Base-by-base conservation (phyloP, 1,140 invertebrate species). In the Campoletis sonorensis region DNA sequence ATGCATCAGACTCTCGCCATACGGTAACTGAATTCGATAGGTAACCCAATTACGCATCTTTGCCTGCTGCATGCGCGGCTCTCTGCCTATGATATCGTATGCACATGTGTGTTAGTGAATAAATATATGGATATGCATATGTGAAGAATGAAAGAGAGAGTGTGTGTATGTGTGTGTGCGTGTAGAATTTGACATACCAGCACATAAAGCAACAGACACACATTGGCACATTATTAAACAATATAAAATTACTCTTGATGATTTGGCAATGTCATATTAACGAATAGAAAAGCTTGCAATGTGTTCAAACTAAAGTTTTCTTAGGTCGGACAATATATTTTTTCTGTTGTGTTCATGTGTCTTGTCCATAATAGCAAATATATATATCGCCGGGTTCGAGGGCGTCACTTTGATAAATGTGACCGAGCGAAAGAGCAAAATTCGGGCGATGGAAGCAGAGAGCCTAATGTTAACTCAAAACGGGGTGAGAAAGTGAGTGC, bases 1-100 rank as follows among this genome's bases (percentile, higher is more conserved):
- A 89, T 90, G 89, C 89, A 89, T 88, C 87, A 89, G 88, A 90
- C 87, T 89, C 87, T 89, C 87, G 87, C 88, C 88, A 89, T 88
- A 84, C 86, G 85, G 87, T 90, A 90, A 89, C 88, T 88, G 86
- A 90, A 89, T 90, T 90, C 89, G 88, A 89, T 90, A 86, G 84
- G 84, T 89, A 88, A 89, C 87, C 84, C 85, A 89, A 90, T 90
- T 89, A 90, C 86, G 86, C 83, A 90, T 90, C 88, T 90, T 90
- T 90, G 87, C 88, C 85, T 76, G 85, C 81, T 79, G 82, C 85
- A 84, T 80, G 83, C 58, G 68, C 79, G 30, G 54, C 54, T 70
- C 45, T 77, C 76, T 26, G 54, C 21, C 21, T 49, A 64, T 78
- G 30, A 61, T 64, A 78, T 78, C 79, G 75, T 84, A 85, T 84